Evolutionary conservation across 2,113 vertebrate genomes (phyloP), one percentile per base, ranked within the genome.

Genomic region (Colistium nudipinnis): DNA sequence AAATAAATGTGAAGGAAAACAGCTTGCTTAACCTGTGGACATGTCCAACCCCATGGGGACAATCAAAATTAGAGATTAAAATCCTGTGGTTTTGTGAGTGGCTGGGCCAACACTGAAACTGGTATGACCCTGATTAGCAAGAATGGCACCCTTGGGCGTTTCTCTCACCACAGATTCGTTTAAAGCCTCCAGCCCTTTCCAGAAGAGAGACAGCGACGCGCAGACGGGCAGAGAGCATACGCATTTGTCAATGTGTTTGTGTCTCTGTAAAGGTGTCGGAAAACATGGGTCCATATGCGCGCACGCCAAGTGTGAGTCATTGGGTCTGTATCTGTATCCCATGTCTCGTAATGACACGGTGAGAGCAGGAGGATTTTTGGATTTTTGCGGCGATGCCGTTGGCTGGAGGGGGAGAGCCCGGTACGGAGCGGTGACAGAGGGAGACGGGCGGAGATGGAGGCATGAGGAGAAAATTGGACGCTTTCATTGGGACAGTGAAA

Each of bases 131-230:
- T 78, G 82, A 82, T 83, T 71, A 75, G 45, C 79, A 78, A 48
- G 74, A 78, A 70, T 53, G 28, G 62, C 79, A 76, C 55, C 67
- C 62, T 76, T 81, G 82, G 82, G 82, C 7, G 77, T 83, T 81
- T 76, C 69, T 74, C 54, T 68, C 62, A 53, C 56, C 54, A 33
- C 52, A 71, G 70, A 82, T 84, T 65, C 76, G 61, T 67, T 67
- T 27, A 36, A 79, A 82, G 70, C 75, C 44, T 69, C 19, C 13
- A 28, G 52, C 51, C 62, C 31, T 75, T 39, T 36, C 43, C 27
- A 13, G 17, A 61, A 17, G 24, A 31, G 30, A 59, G 24, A 62
- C 30, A 27, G 5, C 56, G 25, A 35, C 30, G 22, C 28, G 13
- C 2, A 73, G 33, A 31, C 38, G 16, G 43, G 24, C 41, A 28